Conservation (phyloP, 2,888 invertebrate species). For the Congeria kusceri region DNA sequence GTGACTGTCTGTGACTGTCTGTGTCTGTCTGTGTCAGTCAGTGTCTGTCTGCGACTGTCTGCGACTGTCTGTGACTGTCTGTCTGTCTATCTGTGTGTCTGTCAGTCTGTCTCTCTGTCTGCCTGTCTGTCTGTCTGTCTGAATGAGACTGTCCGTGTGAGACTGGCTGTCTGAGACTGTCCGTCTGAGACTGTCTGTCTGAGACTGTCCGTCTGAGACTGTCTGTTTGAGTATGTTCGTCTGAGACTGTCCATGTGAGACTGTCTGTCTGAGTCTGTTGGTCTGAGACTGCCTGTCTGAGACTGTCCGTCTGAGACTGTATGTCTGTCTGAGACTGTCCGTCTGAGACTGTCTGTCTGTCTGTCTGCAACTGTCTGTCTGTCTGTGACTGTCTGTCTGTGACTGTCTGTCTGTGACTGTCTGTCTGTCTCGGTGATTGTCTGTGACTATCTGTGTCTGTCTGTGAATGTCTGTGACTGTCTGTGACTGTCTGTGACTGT, state of each 20-base stretch:
- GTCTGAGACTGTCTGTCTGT: constrained; percentile 12
- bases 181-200: constrained; percentile 14
- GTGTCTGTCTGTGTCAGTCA: no score
- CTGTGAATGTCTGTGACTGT: constrained; percentile 16
- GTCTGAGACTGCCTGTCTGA: constrained; percentile 8
- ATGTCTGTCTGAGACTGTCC: constrained; percentile 8
- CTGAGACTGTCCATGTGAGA: neutral
- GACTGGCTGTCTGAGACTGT: constrained; percentile 17
- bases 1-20: no score
- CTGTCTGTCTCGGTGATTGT: constrained; percentile 18
- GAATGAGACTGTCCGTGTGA: constrained; percentile 2
- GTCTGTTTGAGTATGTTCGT: constrained; percentile 18
- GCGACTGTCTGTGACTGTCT: no score
- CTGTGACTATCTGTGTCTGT: constrained; percentile 22
- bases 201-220: neutral
- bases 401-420: constrained; percentile 26
- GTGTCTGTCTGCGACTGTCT: no score
- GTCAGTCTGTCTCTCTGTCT: constrained; percentile 11
- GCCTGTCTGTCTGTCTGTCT: constrained; percentile 17
- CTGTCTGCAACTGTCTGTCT: constrained; percentile 21
- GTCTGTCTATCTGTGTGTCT: constrained; percentile 3
- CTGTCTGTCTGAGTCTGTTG: constrained; percentile 22
- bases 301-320: constrained; percentile 21
- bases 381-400: constrained; percentile 15
- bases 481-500: constrained; percentile 13